Percentiles rank a stretch among this genome's conserved stretches.
Conservation (phyloP, 2,888 invertebrate genomes). For the Trissoscelio sp. region DNA sequence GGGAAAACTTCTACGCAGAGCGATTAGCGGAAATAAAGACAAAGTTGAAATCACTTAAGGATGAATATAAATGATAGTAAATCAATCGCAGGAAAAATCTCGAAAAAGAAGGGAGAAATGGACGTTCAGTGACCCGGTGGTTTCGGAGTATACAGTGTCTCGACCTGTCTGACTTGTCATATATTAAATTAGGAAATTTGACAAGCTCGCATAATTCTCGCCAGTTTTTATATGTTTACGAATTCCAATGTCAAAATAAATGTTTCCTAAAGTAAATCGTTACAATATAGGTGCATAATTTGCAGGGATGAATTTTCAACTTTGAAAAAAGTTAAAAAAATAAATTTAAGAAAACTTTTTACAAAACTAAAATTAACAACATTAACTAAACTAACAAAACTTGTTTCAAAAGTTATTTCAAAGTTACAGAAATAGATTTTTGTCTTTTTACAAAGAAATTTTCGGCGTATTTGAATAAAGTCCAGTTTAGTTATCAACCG, state of each 20-base stretch:
- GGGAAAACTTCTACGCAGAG: slow-evolving; percentile 22
- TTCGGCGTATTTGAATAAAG: too few species aligned
- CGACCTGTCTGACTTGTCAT: slow-evolving; percentile 30
- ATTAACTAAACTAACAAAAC: too few species aligned
- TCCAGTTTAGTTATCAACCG: too few species aligned
- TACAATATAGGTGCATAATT: too few species aligned
- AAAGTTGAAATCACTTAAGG: slow-evolving; percentile 13
- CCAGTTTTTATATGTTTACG: slow-evolving; percentile 27
- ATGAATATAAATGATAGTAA: slow-evolving; percentile 40
- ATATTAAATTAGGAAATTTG: slow-evolving; percentile 37
- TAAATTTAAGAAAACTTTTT: too few species aligned
- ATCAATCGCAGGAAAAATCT: slow-evolving; percentile 38
- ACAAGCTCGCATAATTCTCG: slow-evolving; percentile 12
- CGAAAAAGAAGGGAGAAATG: slow-evolving; percentile 14
- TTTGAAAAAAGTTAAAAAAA: too few species aligned
- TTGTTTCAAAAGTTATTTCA: too few species aligned
- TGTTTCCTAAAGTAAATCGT: too few species aligned
- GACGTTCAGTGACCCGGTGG: slow-evolving; percentile 36
- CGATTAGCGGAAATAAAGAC: slow-evolving; percentile 27
- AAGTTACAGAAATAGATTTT: too few species aligned
- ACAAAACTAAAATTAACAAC: too few species aligned
- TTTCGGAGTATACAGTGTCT: slow-evolving; percentile 30
- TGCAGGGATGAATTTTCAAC: too few species aligned
- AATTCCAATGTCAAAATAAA: slow-evolving; percentile 9
- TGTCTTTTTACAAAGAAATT: too few species aligned